phyloP scores from a whole-genome alignment of 37 sponge, comb jelly and placozoan genomes.

The Beroe ovata region DNA sequence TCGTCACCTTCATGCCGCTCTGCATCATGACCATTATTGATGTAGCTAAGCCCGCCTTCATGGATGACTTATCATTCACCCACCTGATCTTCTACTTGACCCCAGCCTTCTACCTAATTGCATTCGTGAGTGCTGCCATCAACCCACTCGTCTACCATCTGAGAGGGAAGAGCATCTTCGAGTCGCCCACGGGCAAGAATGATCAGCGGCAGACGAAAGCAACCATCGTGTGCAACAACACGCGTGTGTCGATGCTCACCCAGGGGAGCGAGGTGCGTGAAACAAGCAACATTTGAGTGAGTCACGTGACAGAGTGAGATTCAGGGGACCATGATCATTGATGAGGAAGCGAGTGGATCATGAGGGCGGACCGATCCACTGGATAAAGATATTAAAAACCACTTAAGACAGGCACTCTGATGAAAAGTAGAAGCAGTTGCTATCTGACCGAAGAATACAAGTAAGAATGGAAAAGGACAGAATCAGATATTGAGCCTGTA shows the following conservation, averaged over 20 bases:
- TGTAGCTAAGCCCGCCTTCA: neutral
- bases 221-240: neutral
- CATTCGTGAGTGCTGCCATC: constrained; percentile 11
- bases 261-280: neutral
- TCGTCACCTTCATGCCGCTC: constrained; percentile 12
- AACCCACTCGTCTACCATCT: constrained; percentile 62
- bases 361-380: too few relatives aligned
- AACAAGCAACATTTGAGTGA: neutral
- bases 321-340: too few relatives aligned
- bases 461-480: too few relatives aligned
- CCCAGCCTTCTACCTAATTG: constrained; percentile 7
- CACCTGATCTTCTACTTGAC: neutral
- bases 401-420: too few relatives aligned
- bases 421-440: too few relatives aligned
- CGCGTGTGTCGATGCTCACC: neutral
- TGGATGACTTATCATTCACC: too few relatives aligned
- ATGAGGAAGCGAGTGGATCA: too few relatives aligned
- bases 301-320: neutral
- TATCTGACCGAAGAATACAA: too few relatives aligned
- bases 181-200: neutral
- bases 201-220: neutral
- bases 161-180: constrained; percentile 32
- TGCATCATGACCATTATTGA: constrained; percentile 24
- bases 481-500: too few relatives aligned
- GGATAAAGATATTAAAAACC: too few relatives aligned